phyloP scores from a whole-genome alignment of 2,797 vertebrate genomes.

The Danio kyathit region DNA sequence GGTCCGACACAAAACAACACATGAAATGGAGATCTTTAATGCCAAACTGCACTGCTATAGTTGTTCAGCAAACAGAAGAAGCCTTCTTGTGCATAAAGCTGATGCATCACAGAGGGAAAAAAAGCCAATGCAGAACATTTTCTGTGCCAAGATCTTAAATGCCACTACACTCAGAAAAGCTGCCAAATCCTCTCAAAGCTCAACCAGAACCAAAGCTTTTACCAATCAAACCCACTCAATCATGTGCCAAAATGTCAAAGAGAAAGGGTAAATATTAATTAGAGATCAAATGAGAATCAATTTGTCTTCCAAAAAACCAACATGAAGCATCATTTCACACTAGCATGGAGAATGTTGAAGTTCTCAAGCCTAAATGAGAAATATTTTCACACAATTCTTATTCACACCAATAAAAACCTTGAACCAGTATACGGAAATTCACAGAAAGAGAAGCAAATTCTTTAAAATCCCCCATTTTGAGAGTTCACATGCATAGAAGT shows the following conservation, averaged over 20 bases:
- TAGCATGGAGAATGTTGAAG: background rate
- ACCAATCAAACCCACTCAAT: background rate
- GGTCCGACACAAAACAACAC: background rate
- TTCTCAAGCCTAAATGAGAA: background rate
- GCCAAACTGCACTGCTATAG: background rate
- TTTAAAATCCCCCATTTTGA: background rate
- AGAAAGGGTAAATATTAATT: conserved; percentile 11
- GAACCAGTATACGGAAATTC: no score
- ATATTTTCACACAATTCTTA: conserved; percentile 2
- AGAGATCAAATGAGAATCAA: background rate
- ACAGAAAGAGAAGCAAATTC: no score
- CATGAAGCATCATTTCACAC: background rate
- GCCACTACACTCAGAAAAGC: conserved; percentile 28
- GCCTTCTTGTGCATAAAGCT: background rate
- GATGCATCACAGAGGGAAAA: conserved; percentile 17
- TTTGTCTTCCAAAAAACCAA: background rate
- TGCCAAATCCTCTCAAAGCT: conserved; percentile 2
- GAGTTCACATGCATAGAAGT: background rate
- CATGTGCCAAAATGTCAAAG: background rate
- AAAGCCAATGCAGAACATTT: conserved; percentile 48
- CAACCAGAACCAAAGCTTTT: conserved; percentile 3
- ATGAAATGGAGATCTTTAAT: background rate
- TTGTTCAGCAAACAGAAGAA: background rate
- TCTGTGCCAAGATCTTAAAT: conserved; percentile 45
- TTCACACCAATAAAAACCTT: conserved; percentile 1